These are phyloP conservation scores for Kryphioiulus occultus DNA, from an alignment of 2,888 invertebrate genomes.

Conservation along the genomic window DNA sequence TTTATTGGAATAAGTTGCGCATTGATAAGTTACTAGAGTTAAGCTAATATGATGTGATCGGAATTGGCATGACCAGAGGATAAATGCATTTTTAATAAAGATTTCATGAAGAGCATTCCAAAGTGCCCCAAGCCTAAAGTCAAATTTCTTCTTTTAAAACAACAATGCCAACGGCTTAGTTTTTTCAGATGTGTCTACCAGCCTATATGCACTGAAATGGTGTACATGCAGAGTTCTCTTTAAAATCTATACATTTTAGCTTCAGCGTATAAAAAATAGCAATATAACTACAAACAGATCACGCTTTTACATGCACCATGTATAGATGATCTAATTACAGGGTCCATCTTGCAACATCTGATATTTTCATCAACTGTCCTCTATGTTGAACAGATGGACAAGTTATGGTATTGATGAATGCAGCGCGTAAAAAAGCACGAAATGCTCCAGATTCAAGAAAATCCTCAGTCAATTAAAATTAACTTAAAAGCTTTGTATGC, in stretches of 20 bases:
- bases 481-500: neutral
- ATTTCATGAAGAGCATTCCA: too few species aligned
- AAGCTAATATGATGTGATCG: neutral
- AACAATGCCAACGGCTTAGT: too few species aligned
- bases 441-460: neutral
- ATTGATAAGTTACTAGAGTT: neutral
- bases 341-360: neutral
- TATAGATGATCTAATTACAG: neutral
- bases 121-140: too few species aligned
- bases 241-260: too few species aligned
- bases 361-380: neutral
- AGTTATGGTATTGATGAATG: neutral
- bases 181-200: too few species aligned
- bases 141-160: too few species aligned
- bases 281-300: too few species aligned
- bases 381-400: conserved; percentile 29
- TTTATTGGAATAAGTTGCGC: neutral
- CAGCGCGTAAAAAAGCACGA: neutral
- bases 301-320: neutral
- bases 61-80: too few species aligned
- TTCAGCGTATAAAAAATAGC: too few species aligned
- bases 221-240: too few species aligned
- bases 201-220: too few species aligned
- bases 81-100: too few species aligned
- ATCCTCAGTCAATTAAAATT: neutral